Evolutionary conservation across 2,797 vertebrate genomes (phyloP), one percentile per base, ranked within the genome.

Genomic region (Tadarida brasiliensis): DNA sequence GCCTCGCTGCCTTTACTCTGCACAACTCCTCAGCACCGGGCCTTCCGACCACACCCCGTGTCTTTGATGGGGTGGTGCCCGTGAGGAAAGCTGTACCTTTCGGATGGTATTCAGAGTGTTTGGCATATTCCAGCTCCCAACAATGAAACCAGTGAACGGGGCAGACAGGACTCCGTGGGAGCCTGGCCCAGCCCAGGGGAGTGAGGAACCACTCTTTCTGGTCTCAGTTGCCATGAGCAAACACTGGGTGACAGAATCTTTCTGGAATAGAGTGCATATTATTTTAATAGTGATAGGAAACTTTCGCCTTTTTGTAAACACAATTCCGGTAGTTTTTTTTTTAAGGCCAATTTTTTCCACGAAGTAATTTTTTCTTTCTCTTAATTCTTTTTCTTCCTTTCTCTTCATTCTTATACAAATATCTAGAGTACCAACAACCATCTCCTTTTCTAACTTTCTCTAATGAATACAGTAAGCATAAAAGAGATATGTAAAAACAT

Each of bases 401-500:
- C 39, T 76, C 70, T 74, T 65, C 56, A 56, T 88, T 89, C 4
- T 80, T 87, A 95, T 2, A 51, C 8, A 91, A 91, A 71, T 87
- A 77, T 30, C 90, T 87, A 83, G 14, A 73, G 47, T 70, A 73
- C 7, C 87, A 84, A 77, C 39, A 93, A 93, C 57, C 73, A 65
- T 65, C 16, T 14, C 11, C 8, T 84, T 83, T 96, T 49, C 19
- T 81, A 87, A 91, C 14, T 84, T n/a, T 16, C 26, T 90, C 51
- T 86, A 26, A 47, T 65, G n/a, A 85, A 82, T 82, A 86, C 4
- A 35, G 1, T 65, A 81, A 95, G 35, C 33, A 83, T 67, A 78
- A 94, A 68, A 82, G 17, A 85, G 56, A 54, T 73, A 92, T 33
- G 20, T 71, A 61, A 96, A 94, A 93, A 35, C 20, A 76, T 35